Percentiles rank a stretch among this genome's conserved stretches.
These are phyloP conservation scores for Lasioglossum baleicum DNA, from an alignment of 1,140 invertebrate genomes.

Conservation along the genomic window DNA sequence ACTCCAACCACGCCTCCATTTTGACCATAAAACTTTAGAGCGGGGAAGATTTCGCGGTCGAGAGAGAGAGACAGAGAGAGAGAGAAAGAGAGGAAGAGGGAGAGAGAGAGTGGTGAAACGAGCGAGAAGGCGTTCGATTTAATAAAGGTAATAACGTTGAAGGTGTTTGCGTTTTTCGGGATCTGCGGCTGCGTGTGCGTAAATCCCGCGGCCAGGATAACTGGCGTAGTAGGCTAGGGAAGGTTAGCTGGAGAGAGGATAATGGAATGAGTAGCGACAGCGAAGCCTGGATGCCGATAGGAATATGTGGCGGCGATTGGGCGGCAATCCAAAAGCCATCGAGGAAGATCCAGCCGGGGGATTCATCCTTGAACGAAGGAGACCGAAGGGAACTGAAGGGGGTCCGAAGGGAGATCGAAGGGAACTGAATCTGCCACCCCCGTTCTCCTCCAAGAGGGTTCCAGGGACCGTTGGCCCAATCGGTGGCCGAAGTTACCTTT, in stretches of 20 bases:
- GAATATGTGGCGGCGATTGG: conserved; percentile 78
- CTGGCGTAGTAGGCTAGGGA: neutral
- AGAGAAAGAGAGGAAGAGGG: too few species aligned
- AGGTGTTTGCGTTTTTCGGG: conserved; percentile 75
- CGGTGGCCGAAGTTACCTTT: conserved; percentile 48
- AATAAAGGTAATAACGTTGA: conserved; percentile 80
- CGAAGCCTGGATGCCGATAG: conserved; percentile 54
- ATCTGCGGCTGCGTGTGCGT: conserved; percentile 53
- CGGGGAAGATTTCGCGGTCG: conserved; percentile 40
- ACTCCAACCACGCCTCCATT: conserved; percentile 60
- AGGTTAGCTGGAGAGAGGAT: conserved; percentile 22
- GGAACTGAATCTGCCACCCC: conserved; percentile 17
- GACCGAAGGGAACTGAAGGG: neutral
- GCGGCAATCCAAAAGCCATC: conserved; percentile 77
- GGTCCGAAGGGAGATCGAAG: neutral
- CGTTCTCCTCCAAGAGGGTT: conserved; percentile 30
- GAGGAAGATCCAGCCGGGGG: conserved; percentile 30
- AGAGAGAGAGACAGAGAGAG: conserved; percentile 1
- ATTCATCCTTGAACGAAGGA: conserved; percentile 48
- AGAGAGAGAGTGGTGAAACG: too few species aligned
- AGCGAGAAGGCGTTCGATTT: conserved; percentile 68
- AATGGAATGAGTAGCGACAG: conserved; percentile 44
- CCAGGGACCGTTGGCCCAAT: conserved; percentile 46
- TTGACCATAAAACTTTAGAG: conserved; percentile 46
- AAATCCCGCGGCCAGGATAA: conserved; percentile 59